A percentile compares a stretch with the other conserved stretches of the same genome.
Evolutionary conservation across 1,140 invertebrate genomes (phyloP).

Genomic region (Micrasema longulum): DNA sequence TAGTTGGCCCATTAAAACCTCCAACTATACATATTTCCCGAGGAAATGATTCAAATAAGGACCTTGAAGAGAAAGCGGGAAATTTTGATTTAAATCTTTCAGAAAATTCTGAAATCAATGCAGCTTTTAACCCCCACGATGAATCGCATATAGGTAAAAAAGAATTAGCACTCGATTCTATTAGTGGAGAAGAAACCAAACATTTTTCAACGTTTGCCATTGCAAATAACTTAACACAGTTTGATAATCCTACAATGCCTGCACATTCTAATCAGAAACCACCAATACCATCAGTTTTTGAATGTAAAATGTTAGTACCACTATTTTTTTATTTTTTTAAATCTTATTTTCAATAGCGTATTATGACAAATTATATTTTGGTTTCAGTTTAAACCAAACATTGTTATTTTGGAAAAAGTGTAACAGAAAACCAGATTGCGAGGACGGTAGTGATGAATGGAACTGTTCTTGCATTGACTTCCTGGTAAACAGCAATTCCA

Average conservation of each 20-base stretch:
- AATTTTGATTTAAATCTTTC: constrained; percentile 4
- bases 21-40: not conserved
- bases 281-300: constrained; percentile 18
- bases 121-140: not conserved
- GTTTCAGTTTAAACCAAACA: constrained; percentile 73
- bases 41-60: constrained; percentile 2
- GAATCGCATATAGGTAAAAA: constrained; percentile 19
- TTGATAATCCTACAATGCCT: not conserved
- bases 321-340: not conserved
- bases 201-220: constrained; percentile 6
- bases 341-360: not conserved
- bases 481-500: constrained; percentile 66
- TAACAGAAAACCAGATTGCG: constrained; percentile 79
- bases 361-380: not conserved
- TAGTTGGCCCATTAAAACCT: constrained; percentile 30
- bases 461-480: constrained; percentile 80
- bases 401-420: constrained; percentile 74
- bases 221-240: not conserved
- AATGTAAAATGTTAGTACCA: constrained; percentile 45
- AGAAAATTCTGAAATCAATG: constrained; percentile 11
- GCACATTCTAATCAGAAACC: constrained; percentile 14
- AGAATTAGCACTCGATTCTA: not conserved
- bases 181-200: not conserved
- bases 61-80: constrained; percentile 10
- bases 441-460: constrained; percentile 84